Percentiles rank a stretch among this genome's conserved stretches.
These are phyloP conservation scores for Hemicentrotus pulcherrimus DNA, from an alignment of 35 echinoderm and acorn worm genomes.

Conservation along the genomic window DNA sequence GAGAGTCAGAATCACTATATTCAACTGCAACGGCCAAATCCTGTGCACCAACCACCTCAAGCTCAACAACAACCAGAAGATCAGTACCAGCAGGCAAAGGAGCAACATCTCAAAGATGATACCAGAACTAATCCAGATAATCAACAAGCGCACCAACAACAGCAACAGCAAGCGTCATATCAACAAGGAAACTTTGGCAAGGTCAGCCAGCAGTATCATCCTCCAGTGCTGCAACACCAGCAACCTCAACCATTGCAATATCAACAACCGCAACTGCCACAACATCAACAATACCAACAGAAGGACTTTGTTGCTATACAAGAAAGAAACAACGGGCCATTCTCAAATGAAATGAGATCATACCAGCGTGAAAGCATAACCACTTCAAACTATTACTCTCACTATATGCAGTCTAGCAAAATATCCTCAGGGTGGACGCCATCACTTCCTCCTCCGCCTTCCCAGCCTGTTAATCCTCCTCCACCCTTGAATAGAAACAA, in stretches of 20 bases:
- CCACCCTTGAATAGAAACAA: background rate
- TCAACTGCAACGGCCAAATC: background rate
- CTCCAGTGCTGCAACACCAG: background rate
- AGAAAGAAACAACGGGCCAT: background rate
- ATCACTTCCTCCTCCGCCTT: background rate
- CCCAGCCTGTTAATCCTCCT: background rate
- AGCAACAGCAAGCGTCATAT: background rate
- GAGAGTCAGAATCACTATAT: background rate
- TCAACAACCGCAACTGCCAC: constrained; percentile 16
- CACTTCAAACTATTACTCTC: constrained; percentile 49
- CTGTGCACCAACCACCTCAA: background rate
- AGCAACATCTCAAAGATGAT: background rate
- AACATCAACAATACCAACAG: constrained; percentile 13
- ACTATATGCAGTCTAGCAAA: background rate
- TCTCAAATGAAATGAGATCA: background rate
- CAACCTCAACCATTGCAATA: constrained; percentile 26
- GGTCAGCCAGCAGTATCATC: constrained; percentile 6
- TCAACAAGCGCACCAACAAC: background rate
- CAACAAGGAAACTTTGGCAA: background rate
- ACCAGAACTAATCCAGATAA: background rate
- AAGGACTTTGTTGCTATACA: background rate
- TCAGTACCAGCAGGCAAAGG: background rate
- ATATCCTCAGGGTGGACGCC: background rate
- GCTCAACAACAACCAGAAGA: background rate
- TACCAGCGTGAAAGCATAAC: constrained; percentile 17